Evolutionary conservation across 2,113 vertebrate species (phyloP).

Genomic region (Tachysurus fulvidraco): DNA sequence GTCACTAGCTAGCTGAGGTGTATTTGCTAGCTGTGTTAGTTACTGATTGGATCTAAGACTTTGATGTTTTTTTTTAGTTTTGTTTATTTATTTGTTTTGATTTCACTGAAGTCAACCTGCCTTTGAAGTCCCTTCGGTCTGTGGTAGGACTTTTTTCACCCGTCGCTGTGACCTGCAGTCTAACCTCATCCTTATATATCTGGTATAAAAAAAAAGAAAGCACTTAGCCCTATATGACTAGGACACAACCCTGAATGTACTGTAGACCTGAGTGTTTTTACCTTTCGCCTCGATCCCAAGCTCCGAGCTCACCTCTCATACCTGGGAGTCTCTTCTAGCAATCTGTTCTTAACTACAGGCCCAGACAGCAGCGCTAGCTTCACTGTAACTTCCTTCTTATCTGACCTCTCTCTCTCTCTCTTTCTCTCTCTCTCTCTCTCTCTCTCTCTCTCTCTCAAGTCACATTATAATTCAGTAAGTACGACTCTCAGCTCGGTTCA

Average conservation of each 20-base stretch:
- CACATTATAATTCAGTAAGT: conserved; percentile 29
- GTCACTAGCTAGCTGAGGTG: too few species aligned
- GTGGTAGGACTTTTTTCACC: background rate
- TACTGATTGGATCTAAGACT: background rate
- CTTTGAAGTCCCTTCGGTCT: background rate
- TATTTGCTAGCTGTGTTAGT: background rate
- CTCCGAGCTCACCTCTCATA: background rate
- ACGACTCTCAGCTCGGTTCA: conserved; percentile 3
- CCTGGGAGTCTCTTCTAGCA: background rate
- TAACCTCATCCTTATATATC: background rate
- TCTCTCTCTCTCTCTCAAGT: conserved; percentile 13
- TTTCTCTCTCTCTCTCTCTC: too few species aligned
- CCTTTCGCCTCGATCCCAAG: background rate
- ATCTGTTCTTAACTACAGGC: background rate
- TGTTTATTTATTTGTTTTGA: background rate
- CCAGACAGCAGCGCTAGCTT: background rate
- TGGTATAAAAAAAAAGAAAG: background rate
- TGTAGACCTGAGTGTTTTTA: background rate
- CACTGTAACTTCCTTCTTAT: background rate
- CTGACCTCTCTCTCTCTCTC: background rate
- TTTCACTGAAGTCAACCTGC: background rate
- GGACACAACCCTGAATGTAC: background rate
- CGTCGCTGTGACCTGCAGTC: background rate
- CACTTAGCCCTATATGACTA: background rate
- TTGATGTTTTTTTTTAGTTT: background rate